Evolutionary conservation across 2,888 invertebrate species (phyloP).

Genomic region (Kuschelorhynchus macadamiae): DNA sequence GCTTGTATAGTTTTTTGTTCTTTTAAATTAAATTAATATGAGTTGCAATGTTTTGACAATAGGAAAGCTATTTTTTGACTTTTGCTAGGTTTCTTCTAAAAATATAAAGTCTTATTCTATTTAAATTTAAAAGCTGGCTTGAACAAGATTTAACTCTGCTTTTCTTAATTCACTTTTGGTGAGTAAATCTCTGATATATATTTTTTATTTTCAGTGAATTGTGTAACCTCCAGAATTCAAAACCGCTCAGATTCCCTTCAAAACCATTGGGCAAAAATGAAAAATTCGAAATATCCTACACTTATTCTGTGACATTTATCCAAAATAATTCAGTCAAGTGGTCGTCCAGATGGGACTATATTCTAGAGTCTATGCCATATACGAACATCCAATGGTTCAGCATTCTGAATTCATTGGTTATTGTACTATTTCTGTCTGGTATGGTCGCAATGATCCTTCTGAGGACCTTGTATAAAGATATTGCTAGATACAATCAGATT

Average conservation of each 20-base stretch:
- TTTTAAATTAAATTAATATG: no score
- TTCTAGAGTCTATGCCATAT: conserved; percentile 97
- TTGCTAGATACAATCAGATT: conserved; percentile 98
- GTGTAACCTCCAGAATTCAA: conserved; percentile 62
- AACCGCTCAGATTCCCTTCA: conserved; percentile 81
- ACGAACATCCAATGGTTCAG: conserved; percentile 99
- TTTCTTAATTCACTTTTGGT: no score
- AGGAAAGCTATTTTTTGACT: no score
- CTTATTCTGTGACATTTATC: conserved; percentile 88
- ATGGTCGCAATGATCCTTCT: conserved; percentile 99
- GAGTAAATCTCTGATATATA: no score
- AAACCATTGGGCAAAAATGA: conserved; percentile 69
- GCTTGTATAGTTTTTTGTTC: no score
- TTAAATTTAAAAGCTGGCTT: no score
- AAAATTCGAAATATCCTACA: conserved; percentile 80
- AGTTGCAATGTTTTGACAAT: no score
- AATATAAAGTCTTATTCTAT: no score
- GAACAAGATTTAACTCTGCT: no score
- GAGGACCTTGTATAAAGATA: conserved; percentile 97
- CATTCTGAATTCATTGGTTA: conserved; percentile 97
- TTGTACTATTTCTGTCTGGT: conserved; percentile 96
- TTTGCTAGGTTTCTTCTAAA: no score
- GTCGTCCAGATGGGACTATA: conserved; percentile 99
- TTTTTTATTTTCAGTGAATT: conserved; percentile 43
- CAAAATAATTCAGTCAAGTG: conserved; percentile 91